Evolutionary conservation across 2,113 vertebrate genomes (phyloP), one percentile per base, ranked within the genome.

Genomic region (Pyrgilauda ruficollis): DNA sequence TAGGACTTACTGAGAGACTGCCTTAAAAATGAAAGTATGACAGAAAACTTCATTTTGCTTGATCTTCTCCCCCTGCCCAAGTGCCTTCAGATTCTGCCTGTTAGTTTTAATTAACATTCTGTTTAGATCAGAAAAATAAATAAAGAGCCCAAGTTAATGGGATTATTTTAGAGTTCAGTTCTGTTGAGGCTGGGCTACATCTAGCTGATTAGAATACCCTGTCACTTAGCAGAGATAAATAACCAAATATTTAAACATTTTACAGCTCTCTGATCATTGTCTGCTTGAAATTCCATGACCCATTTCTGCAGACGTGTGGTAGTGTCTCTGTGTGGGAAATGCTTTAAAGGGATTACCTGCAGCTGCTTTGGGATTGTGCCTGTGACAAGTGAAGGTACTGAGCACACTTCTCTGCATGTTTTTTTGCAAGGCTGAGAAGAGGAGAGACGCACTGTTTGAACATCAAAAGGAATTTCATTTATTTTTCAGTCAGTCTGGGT

Each of bases 51-150:
- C 28, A 33, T 62, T 67, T 55, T 58, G 20, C 7, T 5, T 15
- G 9, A 17, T 49, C 20, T 50, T 30, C 37, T 47, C 13, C 23
- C 9, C 10, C 39, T 0, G 1, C 28, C 22, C 0, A 0, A 24
- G 33, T 62, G 37, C 63, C 76, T 89, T 90, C 69, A 33, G 52
- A 22, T 21, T 44, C 46, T 53, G 46, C 37, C 58, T 90, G 76
- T 62, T 77, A 33, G 24, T 84, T 90, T 84, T 46, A 59, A 66
- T 70, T 44, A 52, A 64, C 23, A 20, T 89, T 76, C 59, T 72
- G 5, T 50, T 89, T 88, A 46, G 13, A 43, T 61, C 0, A 3
- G 74, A 70, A 82, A 77, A 79, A 70, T 18, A 75, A 87, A 79
- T 23, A 5, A 50, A 61, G 52, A 78, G 24, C 43, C 10, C 11